phyloP scores from a whole-genome alignment of 2,797 vertebrate genomes.

The Lindbergichthys nudifrons region DNA sequence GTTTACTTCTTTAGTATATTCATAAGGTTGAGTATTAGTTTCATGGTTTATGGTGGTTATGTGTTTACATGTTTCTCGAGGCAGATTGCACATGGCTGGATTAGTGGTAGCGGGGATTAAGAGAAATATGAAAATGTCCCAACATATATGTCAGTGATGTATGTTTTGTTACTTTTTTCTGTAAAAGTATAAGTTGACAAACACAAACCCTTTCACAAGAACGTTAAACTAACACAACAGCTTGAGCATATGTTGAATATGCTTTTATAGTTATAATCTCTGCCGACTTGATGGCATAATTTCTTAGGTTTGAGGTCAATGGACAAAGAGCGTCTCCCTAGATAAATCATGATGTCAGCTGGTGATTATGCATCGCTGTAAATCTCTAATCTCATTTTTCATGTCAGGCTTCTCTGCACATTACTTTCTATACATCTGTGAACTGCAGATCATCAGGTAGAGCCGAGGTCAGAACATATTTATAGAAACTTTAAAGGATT shows the following conservation, averaged over 20 bases:
- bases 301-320: constrained; percentile 47
- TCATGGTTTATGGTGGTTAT: background rate
- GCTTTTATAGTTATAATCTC: constrained; percentile 21
- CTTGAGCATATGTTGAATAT: constrained; percentile 1
- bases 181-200: background rate
- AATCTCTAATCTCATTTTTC: constrained; percentile 63
- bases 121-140: constrained; percentile 58
- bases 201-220: background rate
- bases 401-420: constrained; percentile 26
- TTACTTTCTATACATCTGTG: constrained; percentile 10
- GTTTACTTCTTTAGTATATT: background rate
- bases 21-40: background rate
- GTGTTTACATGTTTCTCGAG: constrained; percentile 28
- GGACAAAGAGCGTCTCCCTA: constrained; percentile 36
- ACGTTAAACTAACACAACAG: background rate
- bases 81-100: constrained; percentile 49
- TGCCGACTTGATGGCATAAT: constrained; percentile 22
- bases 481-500: background rate
- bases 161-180: constrained; percentile 19
- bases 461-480: background rate
- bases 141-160: constrained; percentile 34
- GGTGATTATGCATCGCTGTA: constrained; percentile 44
- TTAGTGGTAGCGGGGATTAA: constrained; percentile 58
- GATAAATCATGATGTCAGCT: constrained; percentile 52
- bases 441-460: constrained; percentile 6